These are phyloP conservation scores for Lasioglossum calceatum DNA, from an alignment of 2,888 invertebrate genomes.

Conservation along the genomic window DNA sequence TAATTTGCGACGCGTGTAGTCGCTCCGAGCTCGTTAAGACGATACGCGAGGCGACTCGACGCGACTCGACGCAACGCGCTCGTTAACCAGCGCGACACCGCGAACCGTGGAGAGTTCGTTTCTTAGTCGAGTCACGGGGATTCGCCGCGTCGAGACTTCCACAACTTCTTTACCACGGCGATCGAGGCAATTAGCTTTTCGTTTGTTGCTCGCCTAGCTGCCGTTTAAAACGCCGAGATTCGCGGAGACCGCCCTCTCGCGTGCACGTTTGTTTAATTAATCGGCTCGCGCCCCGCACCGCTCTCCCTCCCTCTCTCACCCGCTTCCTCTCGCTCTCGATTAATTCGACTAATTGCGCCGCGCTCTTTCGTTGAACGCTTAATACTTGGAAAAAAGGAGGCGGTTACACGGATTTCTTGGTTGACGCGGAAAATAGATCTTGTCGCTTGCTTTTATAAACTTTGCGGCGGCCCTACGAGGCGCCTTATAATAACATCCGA, in stretches of 20 bases:
- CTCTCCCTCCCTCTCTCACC: neutral
- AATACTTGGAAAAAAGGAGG: neutral
- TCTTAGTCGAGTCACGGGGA: constrained; percentile 44
- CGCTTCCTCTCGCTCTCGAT: constrained; percentile 3
- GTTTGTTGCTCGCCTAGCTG: neutral
- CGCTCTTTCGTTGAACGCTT: neutral
- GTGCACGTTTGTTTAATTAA: constrained; percentile 25
- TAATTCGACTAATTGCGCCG: constrained; percentile 23
- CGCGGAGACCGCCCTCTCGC: neutral
- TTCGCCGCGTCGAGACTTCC: neutral
- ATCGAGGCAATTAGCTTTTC: constrained; percentile 36
- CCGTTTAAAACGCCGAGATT: constrained; percentile 4
- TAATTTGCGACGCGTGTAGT: constrained; percentile 42
- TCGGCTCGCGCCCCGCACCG: neutral
- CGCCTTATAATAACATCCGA: neutral
- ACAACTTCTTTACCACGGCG: neutral
- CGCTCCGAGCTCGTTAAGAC: constrained; percentile 46
- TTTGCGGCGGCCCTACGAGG: neutral
- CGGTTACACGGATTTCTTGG: constrained; percentile 5
- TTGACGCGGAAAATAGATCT: neutral
- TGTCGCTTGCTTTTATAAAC: neutral
- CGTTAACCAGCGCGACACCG: constrained; percentile 42
- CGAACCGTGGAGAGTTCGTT: constrained; percentile 12
- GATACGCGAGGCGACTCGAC: constrained; percentile 36
- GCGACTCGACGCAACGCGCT: constrained; percentile 33